These are phyloP conservation scores for Caenorhabditis drosophilae DNA, from an alignment of 2,888 invertebrate species.

Conservation along the genomic window DNA sequence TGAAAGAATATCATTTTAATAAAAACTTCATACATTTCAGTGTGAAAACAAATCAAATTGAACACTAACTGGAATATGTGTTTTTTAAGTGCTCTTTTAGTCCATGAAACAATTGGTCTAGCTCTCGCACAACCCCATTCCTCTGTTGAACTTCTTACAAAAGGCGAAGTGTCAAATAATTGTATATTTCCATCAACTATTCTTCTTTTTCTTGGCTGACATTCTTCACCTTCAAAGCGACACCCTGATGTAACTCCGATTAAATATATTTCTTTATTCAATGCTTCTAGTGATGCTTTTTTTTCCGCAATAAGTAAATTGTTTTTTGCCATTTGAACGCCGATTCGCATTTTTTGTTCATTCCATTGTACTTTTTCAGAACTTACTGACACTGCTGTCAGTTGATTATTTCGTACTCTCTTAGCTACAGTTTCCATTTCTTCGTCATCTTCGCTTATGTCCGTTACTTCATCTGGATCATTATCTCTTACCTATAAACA, in stretches of 20 bases:
- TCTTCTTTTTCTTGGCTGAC: conserved; percentile 10
- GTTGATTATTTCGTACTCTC: not conserved
- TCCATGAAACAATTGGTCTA: conserved; percentile 20
- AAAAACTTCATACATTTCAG: not conserved
- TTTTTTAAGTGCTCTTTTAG: conserved; percentile 6
- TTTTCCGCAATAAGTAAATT: conserved; percentile 4
- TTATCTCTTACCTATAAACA: not conserved
- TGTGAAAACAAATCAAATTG: not conserved
- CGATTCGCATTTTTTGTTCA: conserved; percentile 3
- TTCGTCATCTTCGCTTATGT: conserved; percentile 31
- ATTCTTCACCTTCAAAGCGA: conserved; percentile 15
- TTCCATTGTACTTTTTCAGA: not conserved
- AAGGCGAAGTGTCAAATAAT: conserved; percentile 5
- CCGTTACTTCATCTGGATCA: conserved; percentile 24
- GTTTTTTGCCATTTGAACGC: conserved; percentile 8
- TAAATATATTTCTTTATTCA: not conserved
- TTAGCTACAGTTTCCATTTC: conserved; percentile 3
- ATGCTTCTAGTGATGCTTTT: not conserved
- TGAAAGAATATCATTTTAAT: not conserved
- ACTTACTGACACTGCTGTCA: not conserved
- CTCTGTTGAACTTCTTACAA: not conserved
- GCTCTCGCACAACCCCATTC: conserved; percentile 22
- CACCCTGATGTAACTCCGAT: conserved; percentile 8
- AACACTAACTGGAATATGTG: conserved; percentile 17
- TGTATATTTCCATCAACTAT: conserved; percentile 20